These are phyloP conservation scores for Cirrhinus molitorella DNA, from an alignment of 2,797 vertebrate genomes.

Conservation along the genomic window DNA sequence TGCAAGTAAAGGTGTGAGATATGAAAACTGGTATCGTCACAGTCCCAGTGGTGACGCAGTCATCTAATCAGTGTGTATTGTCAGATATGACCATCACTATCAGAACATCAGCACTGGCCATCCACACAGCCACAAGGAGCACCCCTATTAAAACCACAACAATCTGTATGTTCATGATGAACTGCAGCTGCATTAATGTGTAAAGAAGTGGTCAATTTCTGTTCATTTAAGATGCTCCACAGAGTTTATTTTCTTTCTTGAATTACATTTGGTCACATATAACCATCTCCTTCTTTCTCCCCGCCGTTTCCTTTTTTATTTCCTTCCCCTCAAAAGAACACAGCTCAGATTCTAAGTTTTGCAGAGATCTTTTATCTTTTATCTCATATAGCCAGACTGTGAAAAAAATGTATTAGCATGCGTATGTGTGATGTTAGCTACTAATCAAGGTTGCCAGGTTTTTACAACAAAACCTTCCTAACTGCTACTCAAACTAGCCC, in stretches of 20 bases:
- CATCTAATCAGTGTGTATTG: constrained; percentile 55
- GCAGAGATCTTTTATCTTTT: neutral
- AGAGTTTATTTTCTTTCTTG: neutral
- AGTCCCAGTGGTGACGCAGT: constrained; percentile 38
- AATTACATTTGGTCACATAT: constrained; percentile 9
- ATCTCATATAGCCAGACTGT: neutral
- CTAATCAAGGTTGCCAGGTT: no score
- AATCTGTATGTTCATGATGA: neutral
- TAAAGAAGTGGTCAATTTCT: neutral
- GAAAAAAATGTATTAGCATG: neutral
- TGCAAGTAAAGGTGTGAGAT: constrained; percentile 32
- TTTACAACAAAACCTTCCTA: no score
- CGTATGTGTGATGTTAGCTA: no score
- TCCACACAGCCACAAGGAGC: constrained; percentile 9
- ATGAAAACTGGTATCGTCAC: constrained; percentile 41
- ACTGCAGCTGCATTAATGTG: neutral
- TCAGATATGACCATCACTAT: constrained; percentile 42
- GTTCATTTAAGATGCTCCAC: neutral
- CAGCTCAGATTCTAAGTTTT: neutral
- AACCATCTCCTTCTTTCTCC: neutral
- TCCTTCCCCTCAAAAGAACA: neutral
- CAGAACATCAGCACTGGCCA: constrained; percentile 32
- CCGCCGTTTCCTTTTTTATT: neutral
- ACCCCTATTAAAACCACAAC: neutral
- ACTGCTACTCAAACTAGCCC: no score